These are phyloP conservation scores for Pristionchus mayeri DNA, from an alignment of 2,888 invertebrate species.

Conservation along the genomic window DNA sequence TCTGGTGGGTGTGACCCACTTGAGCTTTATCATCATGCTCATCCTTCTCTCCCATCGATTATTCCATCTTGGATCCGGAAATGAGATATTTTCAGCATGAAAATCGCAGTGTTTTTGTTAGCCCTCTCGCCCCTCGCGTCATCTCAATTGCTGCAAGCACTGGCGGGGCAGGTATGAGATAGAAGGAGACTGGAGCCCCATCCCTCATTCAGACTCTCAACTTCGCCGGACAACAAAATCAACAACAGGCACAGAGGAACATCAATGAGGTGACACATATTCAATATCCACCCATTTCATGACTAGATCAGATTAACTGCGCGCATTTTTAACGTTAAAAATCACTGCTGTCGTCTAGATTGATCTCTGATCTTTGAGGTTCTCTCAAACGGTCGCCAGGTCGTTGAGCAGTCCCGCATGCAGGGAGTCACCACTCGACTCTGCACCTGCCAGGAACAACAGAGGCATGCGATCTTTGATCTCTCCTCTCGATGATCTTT, in stretches of 20 bases:
- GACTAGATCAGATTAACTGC: no score
- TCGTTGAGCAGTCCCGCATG: constrained; percentile 47
- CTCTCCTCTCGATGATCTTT: not conserved
- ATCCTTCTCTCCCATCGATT: not conserved
- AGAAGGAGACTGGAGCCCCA: not conserved
- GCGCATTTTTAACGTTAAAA: no score
- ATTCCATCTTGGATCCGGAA: not conserved
- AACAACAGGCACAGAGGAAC: constrained; percentile 20
- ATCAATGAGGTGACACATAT: constrained; percentile 48
- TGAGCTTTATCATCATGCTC: constrained; percentile 9
- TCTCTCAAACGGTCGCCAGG: constrained; percentile 5
- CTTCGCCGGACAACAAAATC: not conserved
- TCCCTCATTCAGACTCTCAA: not conserved
- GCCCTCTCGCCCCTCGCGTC: not conserved
- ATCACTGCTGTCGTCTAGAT: no score
- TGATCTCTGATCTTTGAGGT: constrained; percentile 44
- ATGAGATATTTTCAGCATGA: constrained; percentile 15
- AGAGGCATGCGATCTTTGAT: constrained; percentile 44
- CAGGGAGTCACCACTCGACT: constrained; percentile 37
- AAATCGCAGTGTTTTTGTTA: constrained; percentile 13
- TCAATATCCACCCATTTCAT: no score
- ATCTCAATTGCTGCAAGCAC: constrained; percentile 11
- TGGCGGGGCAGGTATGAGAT: not conserved
- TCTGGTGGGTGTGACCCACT: constrained; percentile 22
- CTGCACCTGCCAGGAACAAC: constrained; percentile 48